Conservation (phyloP, 2,113 vertebrate genomes). For the Albula goreensis region DNA sequence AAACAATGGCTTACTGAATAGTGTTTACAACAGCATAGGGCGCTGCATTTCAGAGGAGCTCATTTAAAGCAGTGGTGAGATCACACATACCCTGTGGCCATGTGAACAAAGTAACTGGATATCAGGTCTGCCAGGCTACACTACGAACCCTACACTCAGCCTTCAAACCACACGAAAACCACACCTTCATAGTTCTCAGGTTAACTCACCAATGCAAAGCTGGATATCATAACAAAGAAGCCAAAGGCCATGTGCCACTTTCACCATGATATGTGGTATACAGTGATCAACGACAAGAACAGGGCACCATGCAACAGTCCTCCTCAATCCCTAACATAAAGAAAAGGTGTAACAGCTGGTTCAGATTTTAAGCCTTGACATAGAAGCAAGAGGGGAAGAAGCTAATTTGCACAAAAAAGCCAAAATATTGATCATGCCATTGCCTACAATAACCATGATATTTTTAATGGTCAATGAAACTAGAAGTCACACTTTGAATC, state of each 20-base stretch:
- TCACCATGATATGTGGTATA: not conserved
- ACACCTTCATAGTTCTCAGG: not conserved
- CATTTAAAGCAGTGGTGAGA: not conserved
- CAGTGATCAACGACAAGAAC: not conserved
- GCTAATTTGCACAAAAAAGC: not conserved
- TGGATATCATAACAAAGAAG: not conserved
- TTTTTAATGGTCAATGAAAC: not conserved
- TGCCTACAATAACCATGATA: not conserved
- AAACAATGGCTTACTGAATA: not conserved
- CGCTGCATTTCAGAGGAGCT: not conserved
- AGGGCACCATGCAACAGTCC: not conserved
- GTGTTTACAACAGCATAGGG: no score
- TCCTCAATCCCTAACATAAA: not conserved
- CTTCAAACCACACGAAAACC: not conserved
- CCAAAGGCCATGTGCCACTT: not conserved
- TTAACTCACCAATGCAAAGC: not conserved
- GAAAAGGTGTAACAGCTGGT: not conserved
- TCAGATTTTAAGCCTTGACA: not conserved
- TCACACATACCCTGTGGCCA: not conserved
- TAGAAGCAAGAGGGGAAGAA: not conserved
- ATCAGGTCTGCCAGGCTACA: not conserved
- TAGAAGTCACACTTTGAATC: not conserved
- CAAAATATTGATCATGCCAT: not conserved
- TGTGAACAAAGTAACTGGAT: not conserved
- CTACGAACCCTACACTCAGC: not conserved